Conservation (phyloP, 1,140 invertebrate genomes). For the Maniola jurtina region DNA sequence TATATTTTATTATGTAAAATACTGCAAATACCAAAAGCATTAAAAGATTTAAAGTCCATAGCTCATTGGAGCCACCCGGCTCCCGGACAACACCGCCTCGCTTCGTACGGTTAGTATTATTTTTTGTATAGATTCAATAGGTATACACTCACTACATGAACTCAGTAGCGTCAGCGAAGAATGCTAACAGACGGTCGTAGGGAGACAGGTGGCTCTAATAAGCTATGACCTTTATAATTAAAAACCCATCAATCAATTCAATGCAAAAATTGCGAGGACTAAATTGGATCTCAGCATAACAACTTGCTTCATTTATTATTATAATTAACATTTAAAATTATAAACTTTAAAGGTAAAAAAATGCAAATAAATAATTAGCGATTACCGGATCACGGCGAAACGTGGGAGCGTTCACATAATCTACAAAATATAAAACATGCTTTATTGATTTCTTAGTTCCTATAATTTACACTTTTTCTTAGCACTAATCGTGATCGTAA, state of each 20-base stretch:
- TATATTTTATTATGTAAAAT: background rate
- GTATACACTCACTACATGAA: no score
- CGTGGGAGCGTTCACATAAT: conserved; percentile 69
- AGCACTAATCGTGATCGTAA: conserved; percentile 59
- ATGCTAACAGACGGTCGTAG: no score
- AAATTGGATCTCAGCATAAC: conserved; percentile 57
- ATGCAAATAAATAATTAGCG: conserved; percentile 78
- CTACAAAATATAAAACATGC: conserved; percentile 77
- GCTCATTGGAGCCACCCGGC: no score
- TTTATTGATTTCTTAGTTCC: conserved; percentile 63
- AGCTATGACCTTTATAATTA: conserved; percentile 6
- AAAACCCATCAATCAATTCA: conserved; percentile 36
- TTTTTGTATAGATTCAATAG: no score
- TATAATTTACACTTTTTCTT: conserved; percentile 72
- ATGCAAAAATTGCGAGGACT: conserved; percentile 30
- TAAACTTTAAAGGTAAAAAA: conserved; percentile 72
- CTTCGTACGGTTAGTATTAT: no score
- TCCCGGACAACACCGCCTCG: no score
- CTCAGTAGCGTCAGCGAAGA: no score
- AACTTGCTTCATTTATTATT: conserved; percentile 43
- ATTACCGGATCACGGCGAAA: conserved; percentile 57
- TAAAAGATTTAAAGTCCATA: background rate
- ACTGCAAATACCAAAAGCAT: conserved; percentile 4
- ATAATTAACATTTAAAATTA: conserved; percentile 69
- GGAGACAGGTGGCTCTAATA: background rate